Percentiles rank a stretch among this genome's conserved stretches.
Evolutionary conservation across 1,140 invertebrate species (phyloP).

Genomic region (Diuraphis noxia): DNA sequence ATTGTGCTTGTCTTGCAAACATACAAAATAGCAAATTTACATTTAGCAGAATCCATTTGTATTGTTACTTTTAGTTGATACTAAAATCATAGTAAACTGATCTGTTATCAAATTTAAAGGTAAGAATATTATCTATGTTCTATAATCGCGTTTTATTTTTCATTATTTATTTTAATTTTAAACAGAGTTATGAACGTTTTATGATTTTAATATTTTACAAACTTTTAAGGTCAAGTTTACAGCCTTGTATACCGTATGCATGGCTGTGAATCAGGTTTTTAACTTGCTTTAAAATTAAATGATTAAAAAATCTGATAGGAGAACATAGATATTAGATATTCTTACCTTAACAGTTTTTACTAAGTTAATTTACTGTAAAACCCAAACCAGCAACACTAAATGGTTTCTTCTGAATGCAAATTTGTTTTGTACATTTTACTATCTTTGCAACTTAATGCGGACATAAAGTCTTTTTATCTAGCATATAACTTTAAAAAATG

Average conservation of each 20-base stretch:
- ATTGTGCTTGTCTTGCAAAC: not conserved
- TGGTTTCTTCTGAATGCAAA: not conserved
- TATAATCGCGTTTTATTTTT: not conserved
- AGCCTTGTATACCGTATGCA: too few species aligned
- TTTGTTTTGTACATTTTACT: too few species aligned
- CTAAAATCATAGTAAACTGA: not conserved
- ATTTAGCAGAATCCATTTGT: not conserved
- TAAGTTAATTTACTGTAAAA: not conserved
- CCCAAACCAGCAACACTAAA: not conserved
- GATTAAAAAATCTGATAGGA: not conserved
- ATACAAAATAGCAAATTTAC: not conserved
- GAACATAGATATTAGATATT: not conserved
- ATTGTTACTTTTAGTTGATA: not conserved
- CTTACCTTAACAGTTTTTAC: not conserved
- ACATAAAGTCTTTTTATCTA: too few species aligned
- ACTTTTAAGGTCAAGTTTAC: too few species aligned
- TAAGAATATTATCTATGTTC: not conserved
- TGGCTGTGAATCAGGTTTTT: too few species aligned
- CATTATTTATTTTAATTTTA: not conserved
- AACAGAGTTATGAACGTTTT: not conserved
- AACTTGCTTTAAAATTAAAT: not conserved
- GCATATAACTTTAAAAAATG: too few species aligned
- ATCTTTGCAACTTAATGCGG: too few species aligned
- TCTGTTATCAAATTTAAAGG: not conserved
- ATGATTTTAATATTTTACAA: not conserved